These are phyloP conservation scores for Lycaon pictus DNA, from an alignment of 2,113 vertebrate species.

Conservation along the genomic window DNA sequence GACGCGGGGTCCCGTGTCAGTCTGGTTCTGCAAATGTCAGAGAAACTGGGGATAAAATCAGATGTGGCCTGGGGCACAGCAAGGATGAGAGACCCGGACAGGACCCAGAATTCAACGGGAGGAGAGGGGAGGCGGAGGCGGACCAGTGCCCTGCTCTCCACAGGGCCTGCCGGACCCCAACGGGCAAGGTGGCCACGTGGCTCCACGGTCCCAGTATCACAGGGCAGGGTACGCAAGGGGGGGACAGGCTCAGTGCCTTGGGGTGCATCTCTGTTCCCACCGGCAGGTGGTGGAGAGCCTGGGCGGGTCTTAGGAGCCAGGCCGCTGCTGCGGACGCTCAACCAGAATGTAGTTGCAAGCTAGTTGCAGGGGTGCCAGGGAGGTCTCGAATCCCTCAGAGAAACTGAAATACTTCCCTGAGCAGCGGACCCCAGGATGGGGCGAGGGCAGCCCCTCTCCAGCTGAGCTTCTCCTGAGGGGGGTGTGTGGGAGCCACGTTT, in stretches of 20 bases:
- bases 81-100: rapidly evolving
- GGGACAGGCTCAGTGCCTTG: neutral
- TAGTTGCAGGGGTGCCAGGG: neutral
- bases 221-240: neutral
- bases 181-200: neutral
- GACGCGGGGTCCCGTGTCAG: neutral
- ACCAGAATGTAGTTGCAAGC: rapidly evolving
- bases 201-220: too few species aligned
- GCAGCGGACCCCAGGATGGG: too few species aligned
- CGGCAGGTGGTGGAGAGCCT: neutral
- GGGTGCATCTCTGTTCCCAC: neutral
- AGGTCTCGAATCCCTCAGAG: too few species aligned
- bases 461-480: neutral
- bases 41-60: neutral
- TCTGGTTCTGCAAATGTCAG: neutral
- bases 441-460: too few species aligned
- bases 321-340: too few species aligned
- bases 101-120: rapidly evolving
- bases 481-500: too few species aligned
- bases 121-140: too few species aligned
- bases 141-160: too few species aligned
- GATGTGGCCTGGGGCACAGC: neutral
- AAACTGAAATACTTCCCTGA: neutral
- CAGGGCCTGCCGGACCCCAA: neutral
- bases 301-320: rapidly evolving